Evolutionary conservation across 2,113 vertebrate species (phyloP).

Genomic region (Seriola rivoliana): DNA sequence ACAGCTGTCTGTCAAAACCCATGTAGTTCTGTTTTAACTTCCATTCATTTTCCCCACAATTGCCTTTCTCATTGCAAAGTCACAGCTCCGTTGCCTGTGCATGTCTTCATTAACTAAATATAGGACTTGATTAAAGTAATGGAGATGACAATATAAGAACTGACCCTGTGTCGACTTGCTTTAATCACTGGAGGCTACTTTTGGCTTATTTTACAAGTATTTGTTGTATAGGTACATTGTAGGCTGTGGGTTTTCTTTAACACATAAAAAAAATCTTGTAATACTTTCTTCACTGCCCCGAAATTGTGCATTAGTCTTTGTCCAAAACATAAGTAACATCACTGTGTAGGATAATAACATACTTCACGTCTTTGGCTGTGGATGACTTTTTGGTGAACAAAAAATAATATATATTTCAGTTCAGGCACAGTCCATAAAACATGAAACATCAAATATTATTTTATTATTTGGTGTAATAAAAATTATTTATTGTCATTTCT

Average conservation of each 20-base stretch:
- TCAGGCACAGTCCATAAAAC: not conserved
- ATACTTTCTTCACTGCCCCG: too few relatives aligned
- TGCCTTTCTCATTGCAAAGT: conserved; percentile 51
- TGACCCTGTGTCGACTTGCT: not conserved
- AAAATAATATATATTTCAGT: not conserved
- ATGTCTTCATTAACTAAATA: conserved; percentile 58
- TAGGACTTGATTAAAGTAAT: conserved; percentile 17
- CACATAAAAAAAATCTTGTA: too few relatives aligned
- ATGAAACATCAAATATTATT: not conserved
- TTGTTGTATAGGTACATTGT: not conserved
- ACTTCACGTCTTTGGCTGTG: too few relatives aligned
- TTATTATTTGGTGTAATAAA: not conserved
- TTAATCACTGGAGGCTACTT: not conserved
- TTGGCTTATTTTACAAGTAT: not conserved
- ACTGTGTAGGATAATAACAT: too few relatives aligned
- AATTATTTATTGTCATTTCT: not conserved
- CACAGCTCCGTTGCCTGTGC: conserved; percentile 20
- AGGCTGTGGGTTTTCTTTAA: too few relatives aligned
- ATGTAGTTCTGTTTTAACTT: conserved; percentile 36
- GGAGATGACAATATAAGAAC: conserved; percentile 11
- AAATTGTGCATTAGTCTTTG: too few relatives aligned
- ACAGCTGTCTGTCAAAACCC: conserved; percentile 76
- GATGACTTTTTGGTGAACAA: not conserved
- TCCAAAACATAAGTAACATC: not conserved
- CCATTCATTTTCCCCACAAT: conserved; percentile 65